phyloP scores from a whole-genome alignment of 1,140 invertebrate genomes.

The Harlomillsia oculata region DNA sequence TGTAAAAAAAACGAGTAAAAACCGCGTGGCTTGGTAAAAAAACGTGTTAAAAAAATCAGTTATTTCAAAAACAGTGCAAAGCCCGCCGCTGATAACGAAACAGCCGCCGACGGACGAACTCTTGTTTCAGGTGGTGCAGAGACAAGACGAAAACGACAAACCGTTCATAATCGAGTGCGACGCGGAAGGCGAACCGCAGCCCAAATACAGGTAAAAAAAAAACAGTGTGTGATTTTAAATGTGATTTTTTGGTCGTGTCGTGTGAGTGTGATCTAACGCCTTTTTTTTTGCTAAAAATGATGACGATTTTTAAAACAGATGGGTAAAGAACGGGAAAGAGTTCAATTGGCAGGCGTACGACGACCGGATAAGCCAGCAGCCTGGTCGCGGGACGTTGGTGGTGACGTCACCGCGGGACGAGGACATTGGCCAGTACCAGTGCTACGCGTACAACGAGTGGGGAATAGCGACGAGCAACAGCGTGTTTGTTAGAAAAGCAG shows the following conservation, averaged over 20 bases:
- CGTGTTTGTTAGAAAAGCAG: constrained; percentile 87
- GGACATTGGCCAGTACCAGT: constrained; percentile 75
- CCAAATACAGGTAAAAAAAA: no score
- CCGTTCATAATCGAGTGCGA: constrained; percentile 91
- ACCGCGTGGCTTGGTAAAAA: no score
- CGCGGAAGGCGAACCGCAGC: constrained; percentile 80
- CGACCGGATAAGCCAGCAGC: constrained; percentile 83
- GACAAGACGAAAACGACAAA: constrained; percentile 74
- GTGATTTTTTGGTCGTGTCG: no score
- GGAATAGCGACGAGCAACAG: constrained; percentile 89
- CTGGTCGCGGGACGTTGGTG: constrained; percentile 80
- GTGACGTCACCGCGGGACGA: constrained; percentile 79
- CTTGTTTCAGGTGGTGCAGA: constrained; percentile 76
- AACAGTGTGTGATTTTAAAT: no score
- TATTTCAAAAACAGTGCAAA: constrained; percentile 60
- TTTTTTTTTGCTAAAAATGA: not conserved
- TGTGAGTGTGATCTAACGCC: no score
- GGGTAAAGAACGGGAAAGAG: constrained; percentile 91
- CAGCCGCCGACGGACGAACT: constrained; percentile 81
- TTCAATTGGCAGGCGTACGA: constrained; percentile 64
- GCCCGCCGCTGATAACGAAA: constrained; percentile 76
- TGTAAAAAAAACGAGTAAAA: no score
- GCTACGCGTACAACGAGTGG: constrained; percentile 89
- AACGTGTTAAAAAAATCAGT: no score
- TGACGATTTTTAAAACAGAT: constrained; percentile 71